phyloP scores from a whole-genome alignment of 2,113 vertebrate species.

The Excalfactoria chinensis region DNA sequence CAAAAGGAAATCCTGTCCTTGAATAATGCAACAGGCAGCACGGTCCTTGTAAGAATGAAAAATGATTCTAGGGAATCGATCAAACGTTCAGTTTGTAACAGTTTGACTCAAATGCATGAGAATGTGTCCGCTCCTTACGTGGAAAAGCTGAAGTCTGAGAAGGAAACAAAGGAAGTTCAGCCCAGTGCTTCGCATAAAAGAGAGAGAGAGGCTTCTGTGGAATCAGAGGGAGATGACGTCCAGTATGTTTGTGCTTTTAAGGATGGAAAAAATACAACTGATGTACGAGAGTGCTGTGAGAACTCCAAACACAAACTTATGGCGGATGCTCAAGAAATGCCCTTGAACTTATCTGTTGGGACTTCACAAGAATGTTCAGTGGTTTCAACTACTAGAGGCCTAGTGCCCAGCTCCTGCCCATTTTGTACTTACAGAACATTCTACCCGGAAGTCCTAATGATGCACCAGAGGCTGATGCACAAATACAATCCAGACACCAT shows the following conservation, averaged over 20 bases:
- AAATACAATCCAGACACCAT: constrained; percentile 81
- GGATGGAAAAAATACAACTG: background rate
- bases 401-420: constrained; percentile 80
- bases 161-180: constrained; percentile 38
- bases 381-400: constrained; percentile 69
- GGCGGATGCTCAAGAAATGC: constrained; percentile 73
- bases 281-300: background rate
- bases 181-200: background rate
- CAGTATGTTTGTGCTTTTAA: constrained; percentile 39
- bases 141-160: constrained; percentile 60
- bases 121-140: background rate
- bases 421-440: constrained; percentile 90
- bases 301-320: constrained; percentile 18
- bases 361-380: constrained; percentile 70
- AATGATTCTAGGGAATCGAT: constrained; percentile 71
- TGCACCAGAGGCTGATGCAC: constrained; percentile 90
- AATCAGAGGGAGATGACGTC: constrained; percentile 13
- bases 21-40: constrained; percentile 50
- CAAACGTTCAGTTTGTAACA: constrained; percentile 5
- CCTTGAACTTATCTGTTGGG: constrained; percentile 87
- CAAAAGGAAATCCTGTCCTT: constrained; percentile 77
- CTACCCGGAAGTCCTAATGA: constrained; percentile 91
- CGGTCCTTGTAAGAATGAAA: constrained; percentile 51
- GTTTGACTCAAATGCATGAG: background rate
- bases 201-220: background rate